Evolutionary conservation across 2,888 invertebrate genomes (phyloP), one percentile per base, ranked within the genome.

Genomic region (Cosmia trapezina): DNA sequence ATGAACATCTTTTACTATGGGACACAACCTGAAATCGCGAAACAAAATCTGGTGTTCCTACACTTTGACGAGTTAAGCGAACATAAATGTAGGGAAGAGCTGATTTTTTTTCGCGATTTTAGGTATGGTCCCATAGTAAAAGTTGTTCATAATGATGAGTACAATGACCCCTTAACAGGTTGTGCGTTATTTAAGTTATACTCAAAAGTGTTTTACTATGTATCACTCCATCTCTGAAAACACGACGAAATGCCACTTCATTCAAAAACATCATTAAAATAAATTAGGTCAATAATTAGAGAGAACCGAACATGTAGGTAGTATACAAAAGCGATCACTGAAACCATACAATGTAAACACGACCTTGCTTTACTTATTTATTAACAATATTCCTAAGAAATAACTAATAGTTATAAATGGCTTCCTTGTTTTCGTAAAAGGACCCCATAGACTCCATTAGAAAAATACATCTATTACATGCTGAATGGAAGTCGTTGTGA

Each of bases 381-480:
- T 57, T 70, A 74, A 60, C 33, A 72, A 78, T 73, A 73, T 75
- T 78, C 61, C 72, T 71, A 54, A 17, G 59, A 77, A 65, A 73
- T 61, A 76, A 80, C 66, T 56, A 67, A 66, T 51, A 14, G 41
- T 62, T 54, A 64, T 69, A 51, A 83, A 86, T 76, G 59, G 71
- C 76, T 86, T 83, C 86, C 83, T 83, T 86, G 77, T 83, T 81
- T 64, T 66, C 60, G 63, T 80, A 80, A 84, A 76, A 76, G 60
- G 66, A 83, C 62, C 37, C 51, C 57, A 43, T 22, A 61, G 28
- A 41, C 22, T 60, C 45, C 14, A 63, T 78, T 79, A 73, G 33
- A 75, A 81, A 78, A 67, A 83, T 67, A 37, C 2, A 65, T 60
- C 60, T 73, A 33, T 70, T 65, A 60, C 41, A 65, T 43, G 19